Percentiles rank a stretch among this genome's conserved stretches.
These are phyloP conservation scores for Drosophila leonis DNA, from an alignment of 2,888 invertebrate genomes.

Conservation along the genomic window DNA sequence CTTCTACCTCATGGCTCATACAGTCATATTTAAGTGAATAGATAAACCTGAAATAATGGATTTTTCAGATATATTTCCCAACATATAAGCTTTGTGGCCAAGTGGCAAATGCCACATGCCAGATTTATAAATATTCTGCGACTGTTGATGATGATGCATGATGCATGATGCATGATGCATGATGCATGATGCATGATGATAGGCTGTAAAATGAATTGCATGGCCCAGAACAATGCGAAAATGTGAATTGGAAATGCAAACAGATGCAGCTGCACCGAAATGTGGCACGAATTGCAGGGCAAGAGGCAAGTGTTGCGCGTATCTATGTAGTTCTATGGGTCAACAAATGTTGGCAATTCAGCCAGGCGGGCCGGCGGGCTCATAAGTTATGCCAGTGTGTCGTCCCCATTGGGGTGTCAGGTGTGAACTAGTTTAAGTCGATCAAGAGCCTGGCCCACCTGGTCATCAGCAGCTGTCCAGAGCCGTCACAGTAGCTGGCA, in stretches of 20 bases:
- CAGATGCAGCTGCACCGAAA: slow-evolving; percentile 43
- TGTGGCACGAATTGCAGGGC: slow-evolving; percentile 33
- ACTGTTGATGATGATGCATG: slow-evolving; percentile 20
- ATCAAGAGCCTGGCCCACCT: slow-evolving; percentile 62
- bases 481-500: slow-evolving; percentile 30
- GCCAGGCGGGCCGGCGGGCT: slow-evolving; percentile 17
- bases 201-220: slow-evolving; percentile 38
- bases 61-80: neutral
- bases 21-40: neutral
- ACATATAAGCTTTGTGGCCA: slow-evolving; percentile 6
- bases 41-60: neutral
- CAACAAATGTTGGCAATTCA: slow-evolving; percentile 24
- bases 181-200: slow-evolving; percentile 43
- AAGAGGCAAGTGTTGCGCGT: slow-evolving; percentile 4
- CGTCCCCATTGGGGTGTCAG: slow-evolving; percentile 41
- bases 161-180: neutral
- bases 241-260: slow-evolving; percentile 40
- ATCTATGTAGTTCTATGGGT: slow-evolving; percentile 28
- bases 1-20: neutral
- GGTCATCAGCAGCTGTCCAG: slow-evolving; percentile 26
- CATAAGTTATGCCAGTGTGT: slow-evolving; percentile 50
- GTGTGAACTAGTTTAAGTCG: slow-evolving; percentile 76
- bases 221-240: slow-evolving; percentile 58
- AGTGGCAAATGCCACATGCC: slow-evolving; percentile 30
- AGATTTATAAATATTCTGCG: slow-evolving; percentile 47